A percentile compares a stretch with the other conserved stretches of the same genome.
Evolutionary conservation across 2,888 invertebrate species (phyloP).

Genomic region (Dorcus parallelipipedus): DNA sequence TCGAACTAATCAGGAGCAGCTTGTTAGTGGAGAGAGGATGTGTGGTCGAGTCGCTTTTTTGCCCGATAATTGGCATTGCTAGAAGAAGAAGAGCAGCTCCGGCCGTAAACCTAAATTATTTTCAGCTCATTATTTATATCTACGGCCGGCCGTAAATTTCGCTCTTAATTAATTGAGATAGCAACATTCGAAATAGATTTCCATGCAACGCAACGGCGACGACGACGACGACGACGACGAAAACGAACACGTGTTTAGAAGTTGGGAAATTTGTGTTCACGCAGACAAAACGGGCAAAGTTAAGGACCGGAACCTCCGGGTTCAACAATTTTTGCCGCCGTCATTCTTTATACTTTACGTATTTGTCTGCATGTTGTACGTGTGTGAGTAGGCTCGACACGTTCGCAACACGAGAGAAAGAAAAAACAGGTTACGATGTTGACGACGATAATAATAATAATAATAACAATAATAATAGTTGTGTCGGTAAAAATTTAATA

Average conservation of each 20-base stretch:
- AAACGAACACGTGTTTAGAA: background rate
- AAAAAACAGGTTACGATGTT: too few relatives aligned
- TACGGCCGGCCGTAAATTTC: slow-evolving; percentile 6
- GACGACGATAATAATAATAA: too few relatives aligned
- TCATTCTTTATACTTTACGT: too few relatives aligned
- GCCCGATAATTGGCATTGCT: slow-evolving; percentile 29
- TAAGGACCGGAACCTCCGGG: too few relatives aligned
- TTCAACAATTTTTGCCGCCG: too few relatives aligned
- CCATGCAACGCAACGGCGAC: background rate
- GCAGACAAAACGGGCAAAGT: too few relatives aligned
- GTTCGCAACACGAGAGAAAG: too few relatives aligned
- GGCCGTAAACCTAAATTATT: slow-evolving; percentile 21
- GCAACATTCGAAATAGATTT: background rate
- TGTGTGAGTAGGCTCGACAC: too few relatives aligned
- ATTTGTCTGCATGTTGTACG: too few relatives aligned
- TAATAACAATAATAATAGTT: too few relatives aligned
- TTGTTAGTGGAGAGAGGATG: slow-evolving; percentile 31
- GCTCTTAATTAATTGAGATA: slow-evolving; percentile 11
- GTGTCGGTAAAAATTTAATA: background rate
- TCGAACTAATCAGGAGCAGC: slow-evolving; percentile 30
- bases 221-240: background rate
- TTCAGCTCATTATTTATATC: slow-evolving; percentile 15
- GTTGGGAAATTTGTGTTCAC: too few relatives aligned
- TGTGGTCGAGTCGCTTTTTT: slow-evolving; percentile 29
- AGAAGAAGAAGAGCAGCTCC: slow-evolving; percentile 22